Percentiles rank a stretch among this genome's conserved stretches.
Conservation (phyloP, 2,888 invertebrate genomes). For the Nomada fucata region DNA sequence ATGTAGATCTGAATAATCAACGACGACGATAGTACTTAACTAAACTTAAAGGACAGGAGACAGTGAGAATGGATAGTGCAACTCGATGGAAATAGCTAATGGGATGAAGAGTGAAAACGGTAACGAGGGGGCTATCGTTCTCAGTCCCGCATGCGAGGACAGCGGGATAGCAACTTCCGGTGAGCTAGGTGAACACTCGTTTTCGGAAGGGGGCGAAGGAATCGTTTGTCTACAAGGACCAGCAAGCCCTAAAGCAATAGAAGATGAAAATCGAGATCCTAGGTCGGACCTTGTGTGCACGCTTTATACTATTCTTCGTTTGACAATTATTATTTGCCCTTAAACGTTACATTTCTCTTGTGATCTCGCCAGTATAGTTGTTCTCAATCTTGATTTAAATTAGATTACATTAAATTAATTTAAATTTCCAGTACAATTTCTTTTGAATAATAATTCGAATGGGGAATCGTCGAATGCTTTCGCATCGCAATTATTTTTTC, state of each 20-base stretch:
- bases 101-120: conserved; percentile 61
- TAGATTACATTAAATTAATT: too few species aligned
- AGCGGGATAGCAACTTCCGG: conserved; percentile 80
- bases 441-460: not conserved
- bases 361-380: too few species aligned
- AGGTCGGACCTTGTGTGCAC: conserved; percentile 62
- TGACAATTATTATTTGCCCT: not conserved
- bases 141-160: conserved; percentile 75
- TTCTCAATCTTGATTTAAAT: too few species aligned
- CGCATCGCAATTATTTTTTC: conserved; percentile 28
- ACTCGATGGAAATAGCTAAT: conserved; percentile 32
- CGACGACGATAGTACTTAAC: not conserved
- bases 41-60: not conserved
- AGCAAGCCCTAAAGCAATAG: conserved; percentile 63
- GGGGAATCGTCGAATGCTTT: not conserved
- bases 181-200: conserved; percentile 79
- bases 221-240: conserved; percentile 66
- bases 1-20: not conserved
- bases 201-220: conserved; percentile 76
- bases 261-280: conserved; percentile 72
- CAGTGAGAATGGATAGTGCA: conserved; percentile 16
- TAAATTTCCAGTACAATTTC: not conserved
- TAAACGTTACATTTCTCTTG: too few species aligned
- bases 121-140: conserved; percentile 54
- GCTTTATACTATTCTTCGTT: not conserved